These are phyloP conservation scores for Bursaphelenchus mucronatus DNA, from an alignment of 1,140 invertebrate species.

Conservation along the genomic window DNA sequence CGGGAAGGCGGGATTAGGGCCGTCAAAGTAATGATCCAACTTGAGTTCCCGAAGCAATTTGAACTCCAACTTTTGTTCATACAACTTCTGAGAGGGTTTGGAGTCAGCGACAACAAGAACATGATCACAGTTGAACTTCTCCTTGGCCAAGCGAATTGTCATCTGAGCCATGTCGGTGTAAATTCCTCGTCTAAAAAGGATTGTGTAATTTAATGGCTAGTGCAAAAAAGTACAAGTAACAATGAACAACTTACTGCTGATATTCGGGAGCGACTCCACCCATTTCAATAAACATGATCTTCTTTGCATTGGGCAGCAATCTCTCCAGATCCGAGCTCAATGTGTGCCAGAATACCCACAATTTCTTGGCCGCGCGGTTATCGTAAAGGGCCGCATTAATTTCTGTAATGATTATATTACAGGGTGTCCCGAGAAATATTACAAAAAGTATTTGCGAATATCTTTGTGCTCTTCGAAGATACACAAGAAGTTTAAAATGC, in stretches of 20 bases:
- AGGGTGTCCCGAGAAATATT: too few species aligned
- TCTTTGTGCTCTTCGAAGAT: too few species aligned
- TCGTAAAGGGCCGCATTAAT: conserved; percentile 6
- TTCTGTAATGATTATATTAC: background rate
- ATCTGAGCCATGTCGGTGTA: conserved; percentile 7
- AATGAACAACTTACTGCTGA: background rate
- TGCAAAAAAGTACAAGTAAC: background rate
- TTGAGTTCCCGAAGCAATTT: conserved; percentile 14
- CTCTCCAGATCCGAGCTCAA: conserved; percentile 5
- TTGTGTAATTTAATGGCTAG: background rate
- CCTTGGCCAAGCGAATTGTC: conserved; percentile 7
- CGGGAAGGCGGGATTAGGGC: background rate
- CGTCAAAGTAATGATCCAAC: conserved; percentile 9
- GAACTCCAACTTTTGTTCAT: conserved; percentile 8
- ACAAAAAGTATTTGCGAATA: too few species aligned
- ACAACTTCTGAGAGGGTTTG: conserved; percentile 14
- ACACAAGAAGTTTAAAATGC: too few species aligned
- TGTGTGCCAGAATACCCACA: background rate
- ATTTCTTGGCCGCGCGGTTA: conserved; percentile 9
- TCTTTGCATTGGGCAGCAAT: conserved; percentile 1
- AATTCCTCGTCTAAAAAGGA: too few species aligned
- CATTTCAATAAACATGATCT: conserved; percentile 6
- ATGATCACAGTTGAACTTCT: conserved; percentile 9
- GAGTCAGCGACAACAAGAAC: conserved; percentile 5
- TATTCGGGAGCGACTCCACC: conserved; percentile 9